Conservation (phyloP, 2,797 vertebrate species). For the Manis javanica region DNA sequence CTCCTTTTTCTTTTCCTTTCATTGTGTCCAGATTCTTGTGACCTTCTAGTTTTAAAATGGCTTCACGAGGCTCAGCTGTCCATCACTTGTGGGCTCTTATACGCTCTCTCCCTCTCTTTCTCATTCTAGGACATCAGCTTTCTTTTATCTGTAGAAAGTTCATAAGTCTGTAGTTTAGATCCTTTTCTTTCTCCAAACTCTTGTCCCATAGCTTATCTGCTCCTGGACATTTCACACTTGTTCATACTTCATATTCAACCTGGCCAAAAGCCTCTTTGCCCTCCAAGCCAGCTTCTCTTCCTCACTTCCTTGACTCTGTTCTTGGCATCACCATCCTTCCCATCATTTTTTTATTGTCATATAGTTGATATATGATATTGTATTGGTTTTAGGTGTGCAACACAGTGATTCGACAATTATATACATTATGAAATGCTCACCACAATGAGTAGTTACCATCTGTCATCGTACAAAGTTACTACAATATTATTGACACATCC, state of each 20-base stretch:
- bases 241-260: slow-evolving; percentile 22
- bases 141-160: slow-evolving; percentile 39
- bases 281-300: not conserved
- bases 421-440: too few species aligned
- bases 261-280: not conserved
- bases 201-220: slow-evolving; percentile 19
- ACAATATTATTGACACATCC: not conserved
- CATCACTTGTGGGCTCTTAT: not conserved
- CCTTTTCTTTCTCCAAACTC: slow-evolving; percentile 36
- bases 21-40: slow-evolving; percentile 19
- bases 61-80: not conserved
- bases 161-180: slow-evolving; percentile 32
- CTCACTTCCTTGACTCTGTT: not conserved
- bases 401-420: too few species aligned
- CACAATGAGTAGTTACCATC: too few species aligned
- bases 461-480: too few species aligned
- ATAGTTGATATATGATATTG: too few species aligned
- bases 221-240: slow-evolving; percentile 39
- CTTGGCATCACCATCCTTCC: not conserved
- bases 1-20: slow-evolving; percentile 46
- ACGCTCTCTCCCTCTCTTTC: not conserved
- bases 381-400: too few species aligned
- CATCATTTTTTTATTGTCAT: not conserved
- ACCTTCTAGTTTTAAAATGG: slow-evolving; percentile 40
- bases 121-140: not conserved